These are phyloP conservation scores for Atethmia centrago DNA, from an alignment of 2,888 invertebrate species.

Conservation along the genomic window DNA sequence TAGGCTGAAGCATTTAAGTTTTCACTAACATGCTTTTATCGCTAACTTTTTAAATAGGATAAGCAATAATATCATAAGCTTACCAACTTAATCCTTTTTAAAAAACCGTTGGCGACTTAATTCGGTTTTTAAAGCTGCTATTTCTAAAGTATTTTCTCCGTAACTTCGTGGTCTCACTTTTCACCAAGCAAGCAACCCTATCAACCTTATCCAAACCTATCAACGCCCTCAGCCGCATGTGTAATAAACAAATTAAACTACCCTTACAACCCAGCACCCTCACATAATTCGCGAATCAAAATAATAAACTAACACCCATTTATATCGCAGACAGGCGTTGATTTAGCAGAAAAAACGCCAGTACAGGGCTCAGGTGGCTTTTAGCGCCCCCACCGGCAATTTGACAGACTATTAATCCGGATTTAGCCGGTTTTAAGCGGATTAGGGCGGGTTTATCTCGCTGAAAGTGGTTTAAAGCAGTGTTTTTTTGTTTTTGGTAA, in stretches of 20 bases:
- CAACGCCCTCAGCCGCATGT: conserved; percentile 53
- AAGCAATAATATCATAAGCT: not conserved
- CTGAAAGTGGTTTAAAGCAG: conserved; percentile 78
- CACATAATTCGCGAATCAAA: conserved; percentile 56
- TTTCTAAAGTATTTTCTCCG: not conserved
- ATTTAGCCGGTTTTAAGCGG: conserved; percentile 82
- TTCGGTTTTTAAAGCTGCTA: not conserved
- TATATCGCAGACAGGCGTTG: conserved; percentile 64
- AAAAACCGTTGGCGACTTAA: not conserved
- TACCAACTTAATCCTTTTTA: not conserved
- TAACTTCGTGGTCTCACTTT: not conserved
- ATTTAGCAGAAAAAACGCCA: conserved; percentile 65
- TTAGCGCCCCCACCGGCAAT: conserved; percentile 82
- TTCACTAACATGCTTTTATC: not conserved
- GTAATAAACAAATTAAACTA: conserved; percentile 60
- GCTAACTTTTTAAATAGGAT: not conserved
- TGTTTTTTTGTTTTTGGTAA: conserved; percentile 57
- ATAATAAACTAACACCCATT: conserved; percentile 64
- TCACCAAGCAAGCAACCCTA: not conserved
- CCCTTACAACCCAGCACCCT: conserved; percentile 27
- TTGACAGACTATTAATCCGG: conserved; percentile 90
- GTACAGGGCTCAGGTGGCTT: conserved; percentile 81
- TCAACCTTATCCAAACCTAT: conserved; percentile 21
- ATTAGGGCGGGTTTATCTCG: conserved; percentile 80
- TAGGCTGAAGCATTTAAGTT: not conserved